phyloP scores from a whole-genome alignment of 92 coral and sea anemone species.

The Palythoa grandis region DNA sequence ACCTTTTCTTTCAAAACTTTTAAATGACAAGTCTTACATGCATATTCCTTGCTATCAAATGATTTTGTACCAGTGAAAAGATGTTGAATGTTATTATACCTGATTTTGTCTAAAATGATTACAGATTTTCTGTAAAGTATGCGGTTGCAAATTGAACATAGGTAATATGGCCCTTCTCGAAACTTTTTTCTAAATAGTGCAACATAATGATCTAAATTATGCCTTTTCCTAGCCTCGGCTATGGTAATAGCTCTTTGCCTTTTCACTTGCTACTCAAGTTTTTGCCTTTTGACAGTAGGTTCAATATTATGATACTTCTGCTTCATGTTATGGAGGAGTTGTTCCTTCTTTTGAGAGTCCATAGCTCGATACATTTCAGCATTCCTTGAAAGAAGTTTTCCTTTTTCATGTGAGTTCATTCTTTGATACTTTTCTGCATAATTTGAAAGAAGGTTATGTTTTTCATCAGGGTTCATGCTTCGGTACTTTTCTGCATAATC shows the following conservation, averaged over 20 bases:
- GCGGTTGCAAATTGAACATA: constrained; percentile 60
- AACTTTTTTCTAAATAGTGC: constrained; percentile 46
- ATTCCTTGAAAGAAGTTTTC: not conserved
- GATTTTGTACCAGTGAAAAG: constrained; percentile 57
- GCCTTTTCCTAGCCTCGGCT: not conserved
- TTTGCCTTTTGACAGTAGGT: not conserved
- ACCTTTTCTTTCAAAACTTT: constrained; percentile 54
- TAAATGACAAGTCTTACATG: constrained; percentile 72
- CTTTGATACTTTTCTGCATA: constrained; percentile 36
- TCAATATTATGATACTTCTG: not conserved
- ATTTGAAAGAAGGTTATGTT: constrained; percentile 1
- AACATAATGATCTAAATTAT: constrained; percentile 50
- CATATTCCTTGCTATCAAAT: constrained; percentile 66
- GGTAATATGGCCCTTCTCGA: constrained; percentile 67
- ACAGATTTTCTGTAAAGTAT: constrained; percentile 55
- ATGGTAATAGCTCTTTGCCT: not conserved
- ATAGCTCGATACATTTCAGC: not conserved
- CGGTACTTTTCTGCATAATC: not conserved
- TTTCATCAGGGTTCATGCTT: not conserved
- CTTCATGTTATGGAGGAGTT: not conserved
- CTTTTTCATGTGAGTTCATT: constrained; percentile 12
- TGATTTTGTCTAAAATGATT: constrained; percentile 24
- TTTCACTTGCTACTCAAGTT: not conserved
- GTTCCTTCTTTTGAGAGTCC: not conserved
- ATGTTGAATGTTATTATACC: constrained; percentile 34